Base-by-base conservation (phyloP, 2,888 invertebrate genomes). In the Erynnis tages region DNA sequence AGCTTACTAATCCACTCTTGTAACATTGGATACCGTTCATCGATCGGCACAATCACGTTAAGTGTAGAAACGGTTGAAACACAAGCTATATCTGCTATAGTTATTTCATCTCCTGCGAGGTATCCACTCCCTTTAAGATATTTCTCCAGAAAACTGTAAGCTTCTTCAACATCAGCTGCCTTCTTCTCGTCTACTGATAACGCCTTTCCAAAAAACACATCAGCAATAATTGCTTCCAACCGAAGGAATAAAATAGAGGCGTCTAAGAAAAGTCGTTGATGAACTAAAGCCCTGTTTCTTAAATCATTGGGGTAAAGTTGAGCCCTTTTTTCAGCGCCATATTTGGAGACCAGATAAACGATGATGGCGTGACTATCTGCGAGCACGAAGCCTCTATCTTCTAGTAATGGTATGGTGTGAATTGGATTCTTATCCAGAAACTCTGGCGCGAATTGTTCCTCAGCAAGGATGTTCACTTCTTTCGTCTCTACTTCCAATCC, bases 361-460 rank as follows among this genome's bases (percentile, higher is more conserved):
- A 71, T 62, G 8, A 79, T 79, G 0, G 76, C 71, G 23, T 76
- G 76, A 35, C 76, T 77, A 17, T 76, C 76, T 4, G 69, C 57
- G 0, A 78, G 50, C 0, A 61, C 11, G 23, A 72, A 75, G 14
- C 71, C 69, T 14, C 64, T 69, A 7, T 78, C 77, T 71, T 76
- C 74, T 2, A 79, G 47, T 3, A 76, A 23, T 0, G 77, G 77
- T 0, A 78, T 44, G 0, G 67, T 58, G 16, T 76, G 75, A 5
- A 67, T 46, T 0, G 76, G 77, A 35, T 78, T 79, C 44, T 76
- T 77, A 1, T 64, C 61, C 0, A 71, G 4, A 49, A 57, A 77
- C 17, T 72, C 76, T 4, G 76, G 73, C 7, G 29, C n/a, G 5
- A 34, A 11, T 3, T 68, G 56, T 0, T 73, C 72, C 16, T 65